These are phyloP conservation scores for Trichopria drosophilae DNA, from an alignment of 2,888 invertebrate species.

Conservation along the genomic window DNA sequence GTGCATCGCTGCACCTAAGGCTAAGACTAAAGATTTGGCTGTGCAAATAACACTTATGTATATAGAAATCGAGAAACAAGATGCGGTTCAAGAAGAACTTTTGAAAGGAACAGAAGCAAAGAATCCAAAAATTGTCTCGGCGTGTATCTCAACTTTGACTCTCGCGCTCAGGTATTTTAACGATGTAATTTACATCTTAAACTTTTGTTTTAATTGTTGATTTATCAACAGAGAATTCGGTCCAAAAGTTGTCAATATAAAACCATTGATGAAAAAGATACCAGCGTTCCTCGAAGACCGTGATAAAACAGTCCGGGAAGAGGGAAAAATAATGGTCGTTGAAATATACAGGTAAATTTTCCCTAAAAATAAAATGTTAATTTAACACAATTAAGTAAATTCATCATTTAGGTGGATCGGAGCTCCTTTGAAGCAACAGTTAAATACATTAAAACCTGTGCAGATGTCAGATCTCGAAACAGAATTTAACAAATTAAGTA, in stretches of 20 bases:
- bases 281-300: slow-evolving; percentile 83
- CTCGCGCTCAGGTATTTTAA: slow-evolving; percentile 67
- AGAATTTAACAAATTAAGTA: slow-evolving; percentile 77
- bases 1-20: slow-evolving; percentile 88
- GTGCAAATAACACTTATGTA: slow-evolving; percentile 90
- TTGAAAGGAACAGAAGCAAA: slow-evolving; percentile 93
- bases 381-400: neutral
- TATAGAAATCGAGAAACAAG: slow-evolving; percentile 94
- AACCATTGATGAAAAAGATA: slow-evolving; percentile 86
- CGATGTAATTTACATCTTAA: slow-evolving; percentile 5
- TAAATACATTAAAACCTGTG: slow-evolving; percentile 84
- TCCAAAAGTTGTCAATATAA: slow-evolving; percentile 84
- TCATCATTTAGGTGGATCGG: slow-evolving; percentile 74
- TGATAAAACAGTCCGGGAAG: slow-evolving; percentile 89
- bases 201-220: slow-evolving; percentile 1
- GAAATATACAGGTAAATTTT: slow-evolving; percentile 78
- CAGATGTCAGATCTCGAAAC: slow-evolving; percentile 86
- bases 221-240: slow-evolving; percentile 75
- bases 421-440: slow-evolving; percentile 79
- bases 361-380: slow-evolving; percentile 24
- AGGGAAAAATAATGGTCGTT: slow-evolving; percentile 86
- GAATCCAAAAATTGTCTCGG: slow-evolving; percentile 92
- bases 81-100: slow-evolving; percentile 85
- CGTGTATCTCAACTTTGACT: slow-evolving; percentile 76
- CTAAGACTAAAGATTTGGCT: slow-evolving; percentile 89